Evolutionary conservation across 2,888 invertebrate species (phyloP).

Genomic region (Polietes domitor): DNA sequence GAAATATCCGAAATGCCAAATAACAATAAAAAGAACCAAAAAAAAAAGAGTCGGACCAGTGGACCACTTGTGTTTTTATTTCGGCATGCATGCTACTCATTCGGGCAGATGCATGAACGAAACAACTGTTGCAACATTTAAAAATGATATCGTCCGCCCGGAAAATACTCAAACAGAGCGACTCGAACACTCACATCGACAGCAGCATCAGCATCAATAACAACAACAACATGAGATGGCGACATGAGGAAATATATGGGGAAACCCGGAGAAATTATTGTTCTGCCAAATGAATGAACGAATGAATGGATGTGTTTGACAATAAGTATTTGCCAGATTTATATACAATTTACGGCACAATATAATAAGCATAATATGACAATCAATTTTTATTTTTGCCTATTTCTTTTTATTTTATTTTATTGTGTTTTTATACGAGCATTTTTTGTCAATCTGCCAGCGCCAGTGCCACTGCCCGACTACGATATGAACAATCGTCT

Average conservation of each 20-base stretch:
- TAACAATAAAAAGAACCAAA: neutral
- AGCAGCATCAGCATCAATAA: neutral
- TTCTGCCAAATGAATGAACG: neutral
- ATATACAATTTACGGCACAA: constrained; percentile 50
- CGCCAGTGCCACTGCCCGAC: constrained; percentile 48
- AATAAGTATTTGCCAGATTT: constrained; percentile 54
- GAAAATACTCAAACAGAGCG: neutral
- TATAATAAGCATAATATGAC: constrained; percentile 63
- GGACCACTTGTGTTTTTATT: neutral
- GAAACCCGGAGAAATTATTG: neutral
- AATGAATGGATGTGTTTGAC: constrained; percentile 27
- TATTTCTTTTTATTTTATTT: constrained; percentile 51
- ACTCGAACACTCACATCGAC: neutral
- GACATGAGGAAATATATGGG: neutral
- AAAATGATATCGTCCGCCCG: neutral
- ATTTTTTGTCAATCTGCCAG: constrained; percentile 63
- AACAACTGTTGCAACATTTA: constrained; percentile 21
- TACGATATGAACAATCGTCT: neutral
- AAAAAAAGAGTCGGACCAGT: neutral
- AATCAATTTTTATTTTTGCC: constrained; percentile 50
- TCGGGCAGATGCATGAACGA: neutral
- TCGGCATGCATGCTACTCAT: neutral
- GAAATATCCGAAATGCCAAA: neutral
- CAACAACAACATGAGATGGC: neutral
- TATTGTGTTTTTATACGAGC: constrained; percentile 41